These are phyloP conservation scores for Chelonoidis abingdonii DNA, from an alignment of 2,113 vertebrate genomes.

Conservation along the genomic window DNA sequence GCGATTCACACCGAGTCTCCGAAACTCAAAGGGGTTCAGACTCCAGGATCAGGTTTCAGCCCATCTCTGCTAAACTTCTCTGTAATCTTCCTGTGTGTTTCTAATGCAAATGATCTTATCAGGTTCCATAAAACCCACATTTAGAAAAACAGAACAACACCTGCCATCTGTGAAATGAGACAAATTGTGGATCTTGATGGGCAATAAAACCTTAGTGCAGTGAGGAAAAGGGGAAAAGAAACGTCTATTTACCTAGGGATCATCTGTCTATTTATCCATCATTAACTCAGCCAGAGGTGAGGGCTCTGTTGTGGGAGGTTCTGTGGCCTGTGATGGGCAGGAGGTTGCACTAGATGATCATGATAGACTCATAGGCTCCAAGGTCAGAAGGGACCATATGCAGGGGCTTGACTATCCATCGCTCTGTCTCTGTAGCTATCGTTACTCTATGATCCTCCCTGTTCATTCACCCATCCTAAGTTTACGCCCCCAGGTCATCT, in stretches of 20 bases:
- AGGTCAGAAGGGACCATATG: no score
- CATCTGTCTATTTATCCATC: no score
- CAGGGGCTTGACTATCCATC: not conserved
- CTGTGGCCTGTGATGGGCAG: no score
- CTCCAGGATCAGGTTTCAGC: not conserved
- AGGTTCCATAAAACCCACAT: not conserved
- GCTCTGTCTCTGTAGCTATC: no score
- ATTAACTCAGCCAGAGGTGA: no score
- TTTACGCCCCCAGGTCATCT: no score
- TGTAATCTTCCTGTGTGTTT: not conserved
- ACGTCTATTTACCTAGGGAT: not conserved
- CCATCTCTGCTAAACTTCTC: not conserved
- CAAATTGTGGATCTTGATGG: not conserved
- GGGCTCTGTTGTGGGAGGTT: no score
- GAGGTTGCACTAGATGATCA: no score
- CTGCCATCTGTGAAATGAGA: not conserved
- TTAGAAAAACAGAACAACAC: not conserved
- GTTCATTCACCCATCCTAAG: no score
- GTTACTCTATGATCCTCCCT: not conserved
- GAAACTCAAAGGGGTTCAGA: not conserved
- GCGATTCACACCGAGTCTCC: not conserved
- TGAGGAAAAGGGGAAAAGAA: not conserved
- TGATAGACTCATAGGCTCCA: no score
- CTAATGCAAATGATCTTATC: not conserved
- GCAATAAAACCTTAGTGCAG: not conserved